Evolutionary conservation across 2,113 vertebrate genomes (phyloP).

Genomic region (Arvicanthis niloticus): DNA sequence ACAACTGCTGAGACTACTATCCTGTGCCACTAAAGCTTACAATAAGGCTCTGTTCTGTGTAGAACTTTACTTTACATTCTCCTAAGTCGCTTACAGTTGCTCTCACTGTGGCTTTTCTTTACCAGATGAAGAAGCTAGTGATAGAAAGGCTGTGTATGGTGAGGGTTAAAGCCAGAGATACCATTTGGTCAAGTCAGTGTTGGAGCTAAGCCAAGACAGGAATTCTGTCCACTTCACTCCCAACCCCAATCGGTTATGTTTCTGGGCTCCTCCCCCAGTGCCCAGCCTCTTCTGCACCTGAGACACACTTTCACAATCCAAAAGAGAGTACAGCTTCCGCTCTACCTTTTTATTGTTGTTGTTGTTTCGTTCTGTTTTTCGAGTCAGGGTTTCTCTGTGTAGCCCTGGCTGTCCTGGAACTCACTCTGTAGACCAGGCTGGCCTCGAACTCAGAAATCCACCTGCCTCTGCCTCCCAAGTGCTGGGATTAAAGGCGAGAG

Average conservation of each 20-base stretch:
- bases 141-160: not conserved
- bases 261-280: not conserved
- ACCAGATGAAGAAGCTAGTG: not conserved
- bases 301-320: not conserved
- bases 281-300: not conserved
- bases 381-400: no score
- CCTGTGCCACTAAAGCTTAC: not conserved
- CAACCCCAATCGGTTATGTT: not conserved
- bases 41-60: not conserved
- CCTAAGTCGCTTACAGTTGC: not conserved
- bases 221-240: conserved; percentile 10
- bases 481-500: no score
- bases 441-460: no score
- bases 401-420: no score
- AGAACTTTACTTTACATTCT: not conserved
- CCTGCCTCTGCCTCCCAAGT: no score
- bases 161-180: not conserved
- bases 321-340: not conserved
- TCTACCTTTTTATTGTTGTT: not conserved
- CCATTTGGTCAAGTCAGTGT: conserved; percentile 1
- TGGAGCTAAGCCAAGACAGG: not conserved
- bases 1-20: not conserved
- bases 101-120: not conserved
- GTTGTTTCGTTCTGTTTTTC: no score
- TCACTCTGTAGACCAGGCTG: no score